Evolutionary conservation across 1,140 invertebrate species (phyloP).

Genomic region (Drosophila nikananu): DNA sequence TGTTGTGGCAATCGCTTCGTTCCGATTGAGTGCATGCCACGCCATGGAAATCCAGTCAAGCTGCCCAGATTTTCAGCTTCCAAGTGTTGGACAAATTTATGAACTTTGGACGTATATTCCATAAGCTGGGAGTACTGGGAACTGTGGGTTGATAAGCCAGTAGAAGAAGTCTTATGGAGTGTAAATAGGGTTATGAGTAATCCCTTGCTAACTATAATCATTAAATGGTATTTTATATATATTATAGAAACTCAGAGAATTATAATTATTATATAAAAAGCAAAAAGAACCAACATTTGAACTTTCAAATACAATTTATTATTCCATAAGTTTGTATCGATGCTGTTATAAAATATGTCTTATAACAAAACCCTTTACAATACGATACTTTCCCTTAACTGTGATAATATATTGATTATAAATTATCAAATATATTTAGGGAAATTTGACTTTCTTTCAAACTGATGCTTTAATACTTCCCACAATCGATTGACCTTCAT

Average conservation of each 20-base stretch:
- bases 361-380: too few relatives aligned
- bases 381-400: not conserved
- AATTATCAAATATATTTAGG: not conserved
- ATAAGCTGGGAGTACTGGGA: not conserved
- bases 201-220: too few relatives aligned
- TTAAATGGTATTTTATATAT: too few relatives aligned
- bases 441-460: not conserved
- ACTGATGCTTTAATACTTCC: not conserved
- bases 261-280: too few relatives aligned
- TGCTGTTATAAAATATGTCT: too few relatives aligned
- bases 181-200: not conserved
- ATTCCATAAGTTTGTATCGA: too few relatives aligned
- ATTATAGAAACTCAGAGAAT: too few relatives aligned
- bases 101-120: constrained; percentile 5
- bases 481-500: not conserved
- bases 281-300: too few relatives aligned
- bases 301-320: too few relatives aligned
- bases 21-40: constrained; percentile 81
- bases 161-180: not conserved
- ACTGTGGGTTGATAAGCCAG: not conserved
- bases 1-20: constrained; percentile 83
- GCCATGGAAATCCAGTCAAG: constrained; percentile 59
- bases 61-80: constrained; percentile 33
- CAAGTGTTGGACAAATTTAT: constrained; percentile 49
- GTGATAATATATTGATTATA: not conserved